A percentile compares a stretch with the other conserved stretches of the same genome.
Evolutionary conservation across 1,140 invertebrate genomes (phyloP).

Genomic region (Penaeus indicus): DNA sequence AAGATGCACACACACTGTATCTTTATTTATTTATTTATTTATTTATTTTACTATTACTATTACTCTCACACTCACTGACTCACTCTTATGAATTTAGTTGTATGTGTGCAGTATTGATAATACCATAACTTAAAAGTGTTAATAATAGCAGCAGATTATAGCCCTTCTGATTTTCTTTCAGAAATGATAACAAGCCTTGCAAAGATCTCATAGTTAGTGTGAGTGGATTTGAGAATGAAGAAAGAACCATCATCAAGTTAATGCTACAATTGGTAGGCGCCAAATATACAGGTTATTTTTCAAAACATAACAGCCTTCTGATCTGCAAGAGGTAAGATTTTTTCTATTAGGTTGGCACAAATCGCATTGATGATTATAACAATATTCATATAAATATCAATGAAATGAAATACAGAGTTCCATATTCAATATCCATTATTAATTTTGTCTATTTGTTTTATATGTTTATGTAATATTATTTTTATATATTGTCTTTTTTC

Average conservation of each 20-base stretch:
- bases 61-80: no score
- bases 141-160: background rate
- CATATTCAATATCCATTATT: background rate
- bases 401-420: background rate
- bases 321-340: conserved; percentile 74
- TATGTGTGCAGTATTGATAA: background rate
- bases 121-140: background rate
- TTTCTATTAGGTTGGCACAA: background rate
- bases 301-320: conserved; percentile 74
- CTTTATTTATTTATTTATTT: no score
- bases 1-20: no score
- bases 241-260: conserved; percentile 81
- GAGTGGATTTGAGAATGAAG: conserved; percentile 89
- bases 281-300: conserved; percentile 79
- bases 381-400: background rate
- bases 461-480: conserved; percentile 10
- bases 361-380: background rate
- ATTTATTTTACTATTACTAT: no score
- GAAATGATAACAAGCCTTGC: conserved; percentile 75
- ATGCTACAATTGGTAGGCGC: conserved; percentile 92
- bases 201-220: conserved; percentile 79
- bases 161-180: conserved; percentile 66
- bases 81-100: no score
- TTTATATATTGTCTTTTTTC: background rate
- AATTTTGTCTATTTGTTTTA: background rate